phyloP scores from a whole-genome alignment of 2,113 vertebrate genomes.

The Psophia crepitans region DNA sequence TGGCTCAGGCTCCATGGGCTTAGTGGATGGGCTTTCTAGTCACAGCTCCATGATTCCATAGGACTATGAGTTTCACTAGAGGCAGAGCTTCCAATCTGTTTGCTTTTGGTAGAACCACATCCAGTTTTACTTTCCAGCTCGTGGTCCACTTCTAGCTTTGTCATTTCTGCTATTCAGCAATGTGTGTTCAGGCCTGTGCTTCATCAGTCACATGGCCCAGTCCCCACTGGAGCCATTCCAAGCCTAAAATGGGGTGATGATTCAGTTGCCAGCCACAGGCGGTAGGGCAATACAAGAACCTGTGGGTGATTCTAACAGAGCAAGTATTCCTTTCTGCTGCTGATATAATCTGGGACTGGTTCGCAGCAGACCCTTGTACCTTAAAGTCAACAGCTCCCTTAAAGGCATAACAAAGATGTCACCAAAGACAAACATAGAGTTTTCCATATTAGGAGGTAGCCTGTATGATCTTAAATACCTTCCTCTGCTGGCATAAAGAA shows the following conservation, averaged over 20 bases:
- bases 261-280: background rate
- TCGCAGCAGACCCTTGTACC: constrained; percentile 18
- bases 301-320: background rate
- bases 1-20: background rate
- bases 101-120: background rate
- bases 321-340: background rate
- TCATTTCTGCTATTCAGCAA: background rate
- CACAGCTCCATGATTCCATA: background rate
- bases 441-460: background rate
- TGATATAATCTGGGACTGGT: background rate
- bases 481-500: background rate
- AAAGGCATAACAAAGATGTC: background rate
- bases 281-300: background rate
- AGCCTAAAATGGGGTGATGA: background rate
- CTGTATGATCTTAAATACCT: background rate
- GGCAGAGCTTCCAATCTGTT: background rate
- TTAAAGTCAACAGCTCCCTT: background rate
- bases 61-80: background rate
- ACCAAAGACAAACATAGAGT: background rate
- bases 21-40: background rate
- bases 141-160: background rate
- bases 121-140: background rate
- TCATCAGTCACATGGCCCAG: background rate
- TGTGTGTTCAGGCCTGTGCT: background rate
- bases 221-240: background rate